Evolutionary conservation across 1,140 invertebrate genomes (phyloP), one percentile per base, ranked within the genome.

Genomic region (Mizuhopecten yessoensis): DNA sequence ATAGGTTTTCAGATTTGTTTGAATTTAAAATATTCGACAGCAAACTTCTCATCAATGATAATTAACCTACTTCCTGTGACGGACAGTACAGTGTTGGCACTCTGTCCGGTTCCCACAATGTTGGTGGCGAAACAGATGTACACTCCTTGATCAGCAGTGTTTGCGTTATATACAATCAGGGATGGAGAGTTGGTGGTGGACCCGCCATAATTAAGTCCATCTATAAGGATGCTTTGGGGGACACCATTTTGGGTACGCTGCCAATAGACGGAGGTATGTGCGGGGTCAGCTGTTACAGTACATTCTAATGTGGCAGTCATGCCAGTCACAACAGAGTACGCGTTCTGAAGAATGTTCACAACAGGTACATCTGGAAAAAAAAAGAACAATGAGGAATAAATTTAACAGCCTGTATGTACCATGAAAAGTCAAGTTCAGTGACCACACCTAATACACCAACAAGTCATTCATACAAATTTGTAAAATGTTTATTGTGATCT

Each of bases 111-210:
- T 57, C 91, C 91, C 29, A 90, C 89, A 39, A 88, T n/a, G 36
- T 92, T 92, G 89, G 91, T 90, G 42, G 91, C 91, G 15, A 49
- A 86, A 75, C 91, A 92, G 39, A 88, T 88, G 9, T 92, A 92
- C 36, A 45, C 88, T 34, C 91, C 91, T 33, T 87, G 34, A 49
- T 92, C 91, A 33, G 89, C 36, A 7, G 36, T 13, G 23, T 42
- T 57, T 36, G 89, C 87, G 90, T 92, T 92, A 23, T 34, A 75
- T 10, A 92, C 86, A 20, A 42, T 86, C 10, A 92, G 87, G n/a
- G 91, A 92, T 36, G 91, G 91, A 33, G n/a, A n/a, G 29, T 33
- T 87, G 9, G 88, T 57, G 5, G 91, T 57, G 17, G 87, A 89
- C 2, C 91, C 91, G 9, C 75, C 45, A 49, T 88, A 92, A 15